A percentile compares a stretch with the other conserved stretches of the same genome.
Conservation (phyloP, 2,797 vertebrate genomes). For the Labeo calbasu region DNA sequence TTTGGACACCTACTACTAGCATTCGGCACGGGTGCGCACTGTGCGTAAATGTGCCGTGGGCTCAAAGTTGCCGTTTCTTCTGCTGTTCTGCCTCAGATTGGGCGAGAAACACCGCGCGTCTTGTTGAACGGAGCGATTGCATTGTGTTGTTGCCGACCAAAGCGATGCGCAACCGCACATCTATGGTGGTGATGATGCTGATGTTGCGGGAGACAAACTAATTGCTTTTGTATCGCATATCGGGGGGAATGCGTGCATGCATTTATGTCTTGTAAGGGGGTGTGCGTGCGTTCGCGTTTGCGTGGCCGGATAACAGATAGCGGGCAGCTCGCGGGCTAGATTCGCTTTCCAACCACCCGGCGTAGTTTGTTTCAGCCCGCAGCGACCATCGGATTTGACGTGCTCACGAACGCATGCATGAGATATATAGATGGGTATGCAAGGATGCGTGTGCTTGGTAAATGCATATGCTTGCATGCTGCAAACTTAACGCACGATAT, state of each 20-base stretch:
- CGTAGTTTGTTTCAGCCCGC: slow-evolving; percentile 70
- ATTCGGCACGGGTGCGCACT: slow-evolving; percentile 85
- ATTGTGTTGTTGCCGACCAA: slow-evolving; percentile 66
- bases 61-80: slow-evolving; percentile 59
- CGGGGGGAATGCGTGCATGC: slow-evolving; percentile 68
- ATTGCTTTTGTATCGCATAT: slow-evolving; percentile 79
- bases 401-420: slow-evolving; percentile 60
- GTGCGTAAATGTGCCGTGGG: slow-evolving; percentile 70
- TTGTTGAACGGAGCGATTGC: slow-evolving; percentile 63
- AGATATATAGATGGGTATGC: slow-evolving; percentile 41
- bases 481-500: slow-evolving; percentile 2
- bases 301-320: slow-evolving; percentile 62
- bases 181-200: slow-evolving; percentile 54
- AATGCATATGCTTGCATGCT: slow-evolving; percentile 9
- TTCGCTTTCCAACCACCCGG: slow-evolving; percentile 71
- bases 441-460: neutral
- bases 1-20: slow-evolving; percentile 80
- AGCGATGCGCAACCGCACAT: slow-evolving; percentile 67
- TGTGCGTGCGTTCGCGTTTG: slow-evolving; percentile 2
- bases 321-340: slow-evolving; percentile 59
- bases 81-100: slow-evolving; percentile 20
- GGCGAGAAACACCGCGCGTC: slow-evolving; percentile 32
- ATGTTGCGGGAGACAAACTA: slow-evolving; percentile 73
- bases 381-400: slow-evolving; percentile 65
- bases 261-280: slow-evolving; percentile 65